Conservation (phyloP, 1,140 invertebrate genomes). For the Nixonia krombeini region DNA sequence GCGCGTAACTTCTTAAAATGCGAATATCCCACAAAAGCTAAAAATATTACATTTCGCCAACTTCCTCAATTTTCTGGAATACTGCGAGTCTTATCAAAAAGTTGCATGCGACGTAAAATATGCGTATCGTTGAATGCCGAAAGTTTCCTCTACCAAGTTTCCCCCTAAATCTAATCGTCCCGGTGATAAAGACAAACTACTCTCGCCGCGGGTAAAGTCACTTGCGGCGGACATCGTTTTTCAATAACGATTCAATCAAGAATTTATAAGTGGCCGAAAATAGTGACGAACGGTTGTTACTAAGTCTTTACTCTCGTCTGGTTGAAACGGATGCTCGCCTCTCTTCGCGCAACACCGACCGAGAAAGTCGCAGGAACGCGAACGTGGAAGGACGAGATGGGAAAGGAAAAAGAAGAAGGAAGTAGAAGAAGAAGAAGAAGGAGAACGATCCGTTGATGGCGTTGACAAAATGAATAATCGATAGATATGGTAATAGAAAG, state of each 20-base stretch:
- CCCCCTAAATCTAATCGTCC: constrained; percentile 35
- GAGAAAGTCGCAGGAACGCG: too few relatives aligned
- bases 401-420: too few relatives aligned
- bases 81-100: constrained; percentile 46
- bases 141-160: constrained; percentile 28
- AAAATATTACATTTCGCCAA: constrained; percentile 48
- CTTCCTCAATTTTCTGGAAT: constrained; percentile 40
- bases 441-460: too few relatives aligned
- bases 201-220: neutral
- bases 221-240: neutral
- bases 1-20: constrained; percentile 35
- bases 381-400: too few relatives aligned
- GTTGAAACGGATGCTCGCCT: too few relatives aligned
- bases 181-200: constrained; percentile 27
- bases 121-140: constrained; percentile 37
- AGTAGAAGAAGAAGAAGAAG: too few relatives aligned
- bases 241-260: constrained; percentile 2
- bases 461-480: too few relatives aligned
- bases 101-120: constrained; percentile 44
- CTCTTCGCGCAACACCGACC: too few relatives aligned
- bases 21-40: constrained; percentile 44
- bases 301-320: too few relatives aligned
- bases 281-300: too few relatives aligned
- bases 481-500: too few relatives aligned
- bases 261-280: too few relatives aligned